Conservation (phyloP, 2,888 invertebrate species). For the Seira musarum region DNA sequence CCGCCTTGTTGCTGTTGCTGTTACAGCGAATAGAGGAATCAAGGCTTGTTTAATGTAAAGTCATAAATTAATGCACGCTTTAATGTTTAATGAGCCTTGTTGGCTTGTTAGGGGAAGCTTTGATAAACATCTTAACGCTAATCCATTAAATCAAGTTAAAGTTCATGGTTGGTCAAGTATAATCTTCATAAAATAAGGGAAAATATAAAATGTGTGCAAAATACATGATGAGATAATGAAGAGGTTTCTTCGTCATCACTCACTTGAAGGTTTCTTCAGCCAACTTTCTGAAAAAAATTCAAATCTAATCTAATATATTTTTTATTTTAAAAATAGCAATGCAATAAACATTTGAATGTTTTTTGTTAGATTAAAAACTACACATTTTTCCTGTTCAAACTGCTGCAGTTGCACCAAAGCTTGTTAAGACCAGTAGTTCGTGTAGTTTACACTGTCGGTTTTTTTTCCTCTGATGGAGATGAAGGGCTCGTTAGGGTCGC, state of each 20-base stretch:
- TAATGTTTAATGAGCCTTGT: slow-evolving; percentile 55
- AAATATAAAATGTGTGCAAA: not conserved
- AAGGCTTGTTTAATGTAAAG: slow-evolving; percentile 7
- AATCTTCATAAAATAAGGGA: not conserved
- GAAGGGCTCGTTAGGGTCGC: too few relatives aligned
- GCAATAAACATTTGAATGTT: not conserved
- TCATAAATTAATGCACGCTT: slow-evolving; percentile 32
- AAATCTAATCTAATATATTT: slow-evolving; percentile 18
- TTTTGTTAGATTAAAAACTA: not conserved
- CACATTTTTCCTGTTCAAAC: not conserved
- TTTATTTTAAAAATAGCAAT: slow-evolving; percentile 1
- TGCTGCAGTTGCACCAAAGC: slow-evolving; percentile 1
- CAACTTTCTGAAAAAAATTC: not conserved
- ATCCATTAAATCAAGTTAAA: slow-evolving; percentile 38
- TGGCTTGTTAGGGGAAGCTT: slow-evolving; percentile 30
- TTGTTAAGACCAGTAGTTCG: slow-evolving; percentile 9
- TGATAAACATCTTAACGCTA: slow-evolving; percentile 4
- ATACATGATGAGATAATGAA: slow-evolving; percentile 12
- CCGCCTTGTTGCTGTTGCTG: too few relatives aligned
- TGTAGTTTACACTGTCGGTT: not conserved
- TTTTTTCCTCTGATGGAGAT: not conserved
- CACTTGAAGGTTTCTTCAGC: not conserved
- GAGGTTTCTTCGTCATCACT: not conserved
- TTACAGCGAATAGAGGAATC: too few relatives aligned
- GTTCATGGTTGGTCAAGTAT: slow-evolving; percentile 48